These are phyloP conservation scores for Fundulus diaphanus DNA, from an alignment of 2,797 vertebrate species.

Conservation along the genomic window DNA sequence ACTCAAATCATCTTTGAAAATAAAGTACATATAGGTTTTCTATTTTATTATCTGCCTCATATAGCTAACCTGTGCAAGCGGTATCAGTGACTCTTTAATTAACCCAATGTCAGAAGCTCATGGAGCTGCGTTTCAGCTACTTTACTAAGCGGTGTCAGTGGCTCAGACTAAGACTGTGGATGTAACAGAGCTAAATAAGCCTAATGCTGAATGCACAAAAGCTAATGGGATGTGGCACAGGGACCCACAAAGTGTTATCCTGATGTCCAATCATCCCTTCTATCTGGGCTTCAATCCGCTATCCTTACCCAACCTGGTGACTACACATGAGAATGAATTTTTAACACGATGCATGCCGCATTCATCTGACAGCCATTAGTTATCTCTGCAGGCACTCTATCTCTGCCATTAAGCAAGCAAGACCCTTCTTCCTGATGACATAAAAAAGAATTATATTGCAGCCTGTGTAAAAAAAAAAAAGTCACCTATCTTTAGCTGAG, in stretches of 20 bases:
- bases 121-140: constrained; percentile 64
- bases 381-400: constrained; percentile 25
- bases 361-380: constrained; percentile 40
- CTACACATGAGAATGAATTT: constrained; percentile 34
- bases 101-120: constrained; percentile 55
- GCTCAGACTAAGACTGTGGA: constrained; percentile 57
- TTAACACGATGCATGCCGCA: constrained; percentile 24
- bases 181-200: constrained; percentile 80
- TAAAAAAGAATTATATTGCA: constrained; percentile 35
- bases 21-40: not conserved
- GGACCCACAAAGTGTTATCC: constrained; percentile 57
- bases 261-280: constrained; percentile 36
- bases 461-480: constrained; percentile 43
- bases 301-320: constrained; percentile 45
- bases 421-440: constrained; percentile 17
- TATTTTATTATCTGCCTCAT: not conserved
- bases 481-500: constrained; percentile 18
- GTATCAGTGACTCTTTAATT: constrained; percentile 64
- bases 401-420: constrained; percentile 25
- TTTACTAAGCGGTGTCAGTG: constrained; percentile 67
- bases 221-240: constrained; percentile 71
- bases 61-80: not conserved
- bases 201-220: constrained; percentile 62
- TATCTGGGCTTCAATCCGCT: constrained; percentile 43
- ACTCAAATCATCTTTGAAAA: not conserved